Base-by-base conservation (phyloP, 2,888 invertebrate species). In the Drosophila neutralis region DNA sequence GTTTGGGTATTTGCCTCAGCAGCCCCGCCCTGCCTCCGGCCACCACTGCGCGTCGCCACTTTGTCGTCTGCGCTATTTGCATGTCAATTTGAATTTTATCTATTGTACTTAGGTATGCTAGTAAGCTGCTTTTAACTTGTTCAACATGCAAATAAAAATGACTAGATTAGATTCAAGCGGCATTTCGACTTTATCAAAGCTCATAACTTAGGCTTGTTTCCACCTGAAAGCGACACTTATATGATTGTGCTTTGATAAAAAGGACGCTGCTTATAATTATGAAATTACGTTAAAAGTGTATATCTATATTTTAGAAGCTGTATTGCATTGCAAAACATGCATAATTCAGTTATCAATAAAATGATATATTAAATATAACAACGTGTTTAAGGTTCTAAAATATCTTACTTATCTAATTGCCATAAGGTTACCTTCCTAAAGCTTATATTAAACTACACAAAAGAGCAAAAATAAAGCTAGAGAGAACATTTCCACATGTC, bases 41-140 rank as follows among this genome's bases (percentile, higher is more conserved):
- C 45, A 18, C 29, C 40, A 10, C 35, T 21, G 21, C 21, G 3
- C 33, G 15, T 24, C 33, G 40, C 31, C 52, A 38, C 53, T 27
- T 54, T 60, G 33, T 64, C 78, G 73, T 76, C 76, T 67, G 48
- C 73, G 77, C 76, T 77, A 86, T 86, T 86, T 86, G 85, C 89
- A 86, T 87, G 89, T 82, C 85, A 86, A 89, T 86, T 89, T 61
- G 82, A 84, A 70, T 86, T 86, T 89, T 85, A 89, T 85, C 85
- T 87, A 76, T 85, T 77, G 74, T 69, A 63, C 75, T 73, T 73
- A 76, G 76, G 42, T 53, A 65, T 66, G 70, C 68, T 68, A 80
- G 73, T 84, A 85, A 89, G 85, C 85, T 69, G 67, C 73, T 77
- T 74, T 89, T 73, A 84, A 78, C 72, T 84, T 87, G 84, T 83